Evolutionary conservation across 2,888 invertebrate genomes (phyloP).

Genomic region (Phengaris alcon): DNA sequence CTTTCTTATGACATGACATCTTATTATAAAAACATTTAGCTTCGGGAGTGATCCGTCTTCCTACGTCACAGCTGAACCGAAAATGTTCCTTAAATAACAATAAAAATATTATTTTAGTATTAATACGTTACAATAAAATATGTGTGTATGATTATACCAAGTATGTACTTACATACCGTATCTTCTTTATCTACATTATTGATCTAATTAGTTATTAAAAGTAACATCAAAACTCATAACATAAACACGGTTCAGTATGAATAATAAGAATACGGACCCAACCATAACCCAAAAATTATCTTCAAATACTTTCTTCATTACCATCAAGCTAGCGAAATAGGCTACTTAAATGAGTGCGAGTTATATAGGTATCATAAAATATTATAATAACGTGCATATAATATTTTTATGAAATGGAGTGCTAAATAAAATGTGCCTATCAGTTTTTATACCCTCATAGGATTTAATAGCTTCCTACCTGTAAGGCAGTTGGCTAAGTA

Average conservation of each 20-base stretch:
- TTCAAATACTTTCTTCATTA: conserved; percentile 14
- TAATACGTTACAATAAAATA: no score
- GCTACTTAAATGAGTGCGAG: neutral
- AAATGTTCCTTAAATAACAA: neutral
- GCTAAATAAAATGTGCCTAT: conserved; percentile 7
- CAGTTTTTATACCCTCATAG: neutral
- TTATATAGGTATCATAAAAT: conserved; percentile 8
- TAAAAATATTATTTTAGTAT: no score
- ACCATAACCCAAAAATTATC: conserved; percentile 4
- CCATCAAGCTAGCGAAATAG: neutral
- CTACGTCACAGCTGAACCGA: neutral
- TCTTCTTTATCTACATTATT: neutral
- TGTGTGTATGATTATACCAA: neutral
- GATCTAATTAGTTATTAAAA: neutral
- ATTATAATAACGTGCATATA: neutral
- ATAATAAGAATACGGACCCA: neutral
- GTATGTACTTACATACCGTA: neutral
- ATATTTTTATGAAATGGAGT: conserved; percentile 2
- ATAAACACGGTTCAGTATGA: neutral
- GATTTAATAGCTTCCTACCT: conserved; percentile 15
- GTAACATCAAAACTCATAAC: neutral
- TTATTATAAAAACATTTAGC: conserved; percentile 18
- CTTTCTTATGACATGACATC: conserved; percentile 10
- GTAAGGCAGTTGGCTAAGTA: neutral
- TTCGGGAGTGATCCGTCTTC: neutral